These are phyloP conservation scores for Sapajus apella DNA, from an alignment of 2,113 vertebrate species.

Conservation along the genomic window DNA sequence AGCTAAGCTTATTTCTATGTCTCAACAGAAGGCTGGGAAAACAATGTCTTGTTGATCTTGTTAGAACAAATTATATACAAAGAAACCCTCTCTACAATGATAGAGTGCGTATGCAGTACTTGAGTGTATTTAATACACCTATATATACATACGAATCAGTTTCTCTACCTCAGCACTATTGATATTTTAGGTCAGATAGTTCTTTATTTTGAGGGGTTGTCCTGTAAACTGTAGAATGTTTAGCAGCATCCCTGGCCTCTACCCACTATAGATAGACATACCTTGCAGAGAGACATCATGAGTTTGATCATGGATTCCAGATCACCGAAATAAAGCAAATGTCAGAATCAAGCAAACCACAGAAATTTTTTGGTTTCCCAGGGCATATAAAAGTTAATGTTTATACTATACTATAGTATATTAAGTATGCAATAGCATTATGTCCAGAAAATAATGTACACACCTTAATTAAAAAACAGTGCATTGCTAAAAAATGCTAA, in stretches of 20 bases:
- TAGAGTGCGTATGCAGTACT: background rate
- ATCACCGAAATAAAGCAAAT: background rate
- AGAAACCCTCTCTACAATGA: background rate
- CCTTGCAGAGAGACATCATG: background rate
- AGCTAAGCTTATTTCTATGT: constrained; percentile 47
- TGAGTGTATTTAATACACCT: background rate
- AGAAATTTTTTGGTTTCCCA: background rate
- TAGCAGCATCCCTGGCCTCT: background rate
- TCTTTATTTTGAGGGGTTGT: background rate
- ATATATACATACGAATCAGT: background rate
- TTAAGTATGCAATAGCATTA: background rate
- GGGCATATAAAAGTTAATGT: background rate
- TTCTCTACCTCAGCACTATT: background rate
- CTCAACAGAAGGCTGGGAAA: constrained; percentile 61
- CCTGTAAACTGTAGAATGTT: background rate
- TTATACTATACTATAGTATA: background rate
- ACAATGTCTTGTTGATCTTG: constrained; percentile 57
- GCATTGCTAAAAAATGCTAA: background rate
- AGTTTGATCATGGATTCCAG: background rate
- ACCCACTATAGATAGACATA: background rate
- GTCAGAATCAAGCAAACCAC: background rate
- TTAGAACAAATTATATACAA: constrained; percentile 48
- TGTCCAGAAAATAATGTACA: background rate
- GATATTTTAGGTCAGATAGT: background rate
- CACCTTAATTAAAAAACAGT: background rate